phyloP scores from a whole-genome alignment of 2,888 invertebrate species.

The Callyntrura guangdongensis region DNA sequence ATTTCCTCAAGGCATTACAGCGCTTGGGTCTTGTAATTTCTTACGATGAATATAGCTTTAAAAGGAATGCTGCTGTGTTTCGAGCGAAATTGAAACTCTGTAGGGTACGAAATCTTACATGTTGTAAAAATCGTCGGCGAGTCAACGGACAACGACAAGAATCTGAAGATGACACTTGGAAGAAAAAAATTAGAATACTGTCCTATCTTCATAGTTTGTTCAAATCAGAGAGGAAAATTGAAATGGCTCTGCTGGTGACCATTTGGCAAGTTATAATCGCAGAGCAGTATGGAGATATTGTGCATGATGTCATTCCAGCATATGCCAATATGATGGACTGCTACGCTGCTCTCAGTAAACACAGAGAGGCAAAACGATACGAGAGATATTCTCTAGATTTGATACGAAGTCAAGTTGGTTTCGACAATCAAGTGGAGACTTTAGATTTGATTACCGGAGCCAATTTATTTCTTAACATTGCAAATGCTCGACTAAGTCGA shows the following conservation, averaged over 20 bases:
- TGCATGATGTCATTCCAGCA: constrained; percentile 82
- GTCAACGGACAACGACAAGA: neutral
- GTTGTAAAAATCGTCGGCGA: constrained; percentile 19
- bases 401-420: constrained; percentile 73
- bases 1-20: constrained; percentile 75
- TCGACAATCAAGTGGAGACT: constrained; percentile 75
- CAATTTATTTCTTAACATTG: constrained; percentile 78
- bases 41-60: constrained; percentile 53
- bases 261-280: constrained; percentile 81
- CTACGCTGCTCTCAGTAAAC: constrained; percentile 72
- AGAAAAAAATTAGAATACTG: constrained; percentile 80
- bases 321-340: constrained; percentile 83
- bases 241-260: constrained; percentile 79
- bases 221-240: constrained; percentile 80
- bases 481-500: constrained; percentile 67
- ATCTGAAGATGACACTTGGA: constrained; percentile 66
- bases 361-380: constrained; percentile 74
- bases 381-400: constrained; percentile 79
- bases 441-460: constrained; percentile 80
- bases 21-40: constrained; percentile 74
- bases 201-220: constrained; percentile 82
- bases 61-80: constrained; percentile 48
- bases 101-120: constrained; percentile 39
- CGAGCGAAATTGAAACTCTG: constrained; percentile 72
- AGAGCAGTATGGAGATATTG: constrained; percentile 75